Base-by-base conservation (phyloP, 2,113 vertebrate genomes). In the Trachemys scripta region DNA sequence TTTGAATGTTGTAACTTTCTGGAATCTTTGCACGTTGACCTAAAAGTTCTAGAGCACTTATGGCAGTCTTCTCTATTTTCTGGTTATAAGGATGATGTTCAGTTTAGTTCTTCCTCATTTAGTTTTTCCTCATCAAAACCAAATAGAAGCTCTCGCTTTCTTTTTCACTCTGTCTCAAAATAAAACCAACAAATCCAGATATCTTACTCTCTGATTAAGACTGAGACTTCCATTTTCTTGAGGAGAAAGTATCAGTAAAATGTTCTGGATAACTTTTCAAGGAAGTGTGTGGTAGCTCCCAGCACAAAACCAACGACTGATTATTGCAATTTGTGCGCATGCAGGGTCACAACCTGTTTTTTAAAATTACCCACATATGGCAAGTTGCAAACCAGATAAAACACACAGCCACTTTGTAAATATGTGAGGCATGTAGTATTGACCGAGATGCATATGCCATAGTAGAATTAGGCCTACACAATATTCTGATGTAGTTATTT, bases 41-140 rank as follows among this genome's bases (percentile, higher is more conserved):
- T 94, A 95, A 97, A 97, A 93, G 38, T n/a, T 90, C 84, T 91
- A 84, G 69, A 91, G 62, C 84, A 69, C 93, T 83, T 95, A 92
- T 79, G 92, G 92, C 95, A 93, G 92, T 92, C 93, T 80, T 92
- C 22, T 80, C 86, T 91, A 92, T 95, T 92, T 80, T 90, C 93
- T 90, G 85, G 75, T 95, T 86, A 96, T 90, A 83, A 91, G 89
- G 53, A 42, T 95, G 95, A 96, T 94, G 78, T 50, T 88, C 17
- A 35, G 81, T 56, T 81, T 97, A 94, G 94, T 97, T 92, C 53
- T 54, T 54, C 53, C 53, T 54, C 53, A 54, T 54, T 62, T 90
- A 85, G 5, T 94, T 50, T 80, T 88, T 92, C 91, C 89, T 85
- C 76, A 84, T 27, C 78, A 95, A 90, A 91, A 83, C 29, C 62